A percentile compares a stretch with the other conserved stretches of the same genome.
Conservation (phyloP, 2,888 invertebrate species). For the Eudemis profundana region DNA sequence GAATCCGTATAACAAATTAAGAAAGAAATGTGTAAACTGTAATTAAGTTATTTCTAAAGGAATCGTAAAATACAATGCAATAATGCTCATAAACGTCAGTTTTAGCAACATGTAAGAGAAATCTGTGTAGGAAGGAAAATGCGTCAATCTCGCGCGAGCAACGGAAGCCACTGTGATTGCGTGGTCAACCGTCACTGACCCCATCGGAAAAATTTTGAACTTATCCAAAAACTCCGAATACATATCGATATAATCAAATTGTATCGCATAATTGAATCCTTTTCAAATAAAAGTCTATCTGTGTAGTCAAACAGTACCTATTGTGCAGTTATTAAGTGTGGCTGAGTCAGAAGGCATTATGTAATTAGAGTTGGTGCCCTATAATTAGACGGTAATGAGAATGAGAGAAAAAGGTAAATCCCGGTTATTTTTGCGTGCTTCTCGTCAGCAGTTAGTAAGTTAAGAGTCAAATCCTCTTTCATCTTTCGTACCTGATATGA, state of each 20-base stretch:
- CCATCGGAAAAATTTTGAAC: too few species aligned
- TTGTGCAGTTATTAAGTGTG: conserved; percentile 66
- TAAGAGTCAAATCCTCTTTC: not conserved
- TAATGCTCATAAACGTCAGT: conserved; percentile 56
- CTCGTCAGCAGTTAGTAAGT: too few species aligned
- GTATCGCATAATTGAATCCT: not conserved
- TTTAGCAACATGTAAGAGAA: conserved; percentile 58
- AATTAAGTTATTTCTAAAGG: conserved; percentile 56
- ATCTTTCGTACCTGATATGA: not conserved
- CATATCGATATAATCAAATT: too few species aligned
- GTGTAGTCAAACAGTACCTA: conserved; percentile 65
- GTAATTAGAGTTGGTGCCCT: conserved; percentile 73
- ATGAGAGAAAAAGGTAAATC: conserved; percentile 78
- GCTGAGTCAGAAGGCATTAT: conserved; percentile 78
- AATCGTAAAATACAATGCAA: conserved; percentile 57
- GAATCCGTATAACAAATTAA: conserved; percentile 37
- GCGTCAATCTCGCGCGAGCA: conserved; percentile 54
- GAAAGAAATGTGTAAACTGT: conserved; percentile 49
- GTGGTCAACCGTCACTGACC: conserved; percentile 15
- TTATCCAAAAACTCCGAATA: too few species aligned
- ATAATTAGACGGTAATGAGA: conserved; percentile 83
- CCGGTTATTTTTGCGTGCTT: conserved; percentile 50
- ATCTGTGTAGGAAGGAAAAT: conserved; percentile 54
- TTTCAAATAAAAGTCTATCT: conserved; percentile 51
- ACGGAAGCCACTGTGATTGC: conserved; percentile 33